Base-by-base conservation (phyloP, 2,888 invertebrate genomes). In the Parnassius orleans region DNA sequence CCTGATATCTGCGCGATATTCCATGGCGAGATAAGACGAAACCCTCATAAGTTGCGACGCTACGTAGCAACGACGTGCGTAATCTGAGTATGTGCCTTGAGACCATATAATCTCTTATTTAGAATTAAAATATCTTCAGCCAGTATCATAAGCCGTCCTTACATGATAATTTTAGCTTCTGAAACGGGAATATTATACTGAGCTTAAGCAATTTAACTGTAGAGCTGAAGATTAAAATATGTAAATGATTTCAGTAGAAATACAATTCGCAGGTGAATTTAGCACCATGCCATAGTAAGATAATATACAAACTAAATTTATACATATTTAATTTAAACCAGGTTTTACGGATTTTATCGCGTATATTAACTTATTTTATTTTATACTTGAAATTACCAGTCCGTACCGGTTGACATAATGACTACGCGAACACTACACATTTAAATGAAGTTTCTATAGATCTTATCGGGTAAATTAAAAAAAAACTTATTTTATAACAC, bases 31-130 rank as follows among this genome's bases (percentile, higher is more conserved):
- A 57, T 61, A 61, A 61, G 52, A 44, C 53, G 41, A 15, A 55
- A 50, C 65, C 67, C 66, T 53, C 47, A 11, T 68, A 42, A 58
- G 64, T 74, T 73, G 65, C 57, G 55, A 64, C 67, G 55, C 50
- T 7, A 15, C 44, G 42, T 50, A 11, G 53, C 61, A 61, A 56
- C 60, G 60, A 68, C 68, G 71, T 69, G 69, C 72, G 75, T 77
- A 80, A 79, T 76, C 73, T 72, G 75, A 73, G 66, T 69, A 68
- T 63, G 67, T 70, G 68, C 72, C 74, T 76, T 69, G 71, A 76
- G 75, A 73, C 70, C 71, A 70, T 71, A 72, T 71, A 76, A 79
- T 77, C 72, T 70, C 71, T 68, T 68, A 72, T 73, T 73, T 72
- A 61, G 68, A 75, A 78, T 76, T 78, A 77, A 78, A 80, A 79